phyloP scores from a whole-genome alignment of 2,888 invertebrate species.

The Drosophila buzzatii region DNA sequence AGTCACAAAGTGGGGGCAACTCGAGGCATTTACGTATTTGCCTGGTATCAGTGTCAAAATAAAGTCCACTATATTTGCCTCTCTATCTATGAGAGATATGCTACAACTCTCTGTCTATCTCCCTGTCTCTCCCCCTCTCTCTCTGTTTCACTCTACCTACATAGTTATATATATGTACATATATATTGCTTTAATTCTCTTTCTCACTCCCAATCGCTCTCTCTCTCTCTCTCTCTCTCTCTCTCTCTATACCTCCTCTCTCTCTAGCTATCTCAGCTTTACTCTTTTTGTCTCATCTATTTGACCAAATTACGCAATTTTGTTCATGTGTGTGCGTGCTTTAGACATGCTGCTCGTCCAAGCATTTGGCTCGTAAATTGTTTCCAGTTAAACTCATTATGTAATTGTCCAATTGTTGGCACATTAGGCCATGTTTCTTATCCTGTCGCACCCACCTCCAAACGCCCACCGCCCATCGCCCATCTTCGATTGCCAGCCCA shows the following conservation, averaged over 20 bases:
- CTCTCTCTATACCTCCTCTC: too few relatives aligned
- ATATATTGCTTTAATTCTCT: not conserved
- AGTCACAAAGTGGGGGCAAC: constrained; percentile 30
- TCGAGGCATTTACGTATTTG: constrained; percentile 23
- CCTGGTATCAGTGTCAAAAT: constrained; percentile 53
- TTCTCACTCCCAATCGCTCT: not conserved
- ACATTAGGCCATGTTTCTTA: constrained; percentile 7
- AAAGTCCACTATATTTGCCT: not conserved
- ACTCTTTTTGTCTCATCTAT: constrained; percentile 22
- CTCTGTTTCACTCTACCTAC: not conserved
- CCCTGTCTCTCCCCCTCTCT: not conserved
- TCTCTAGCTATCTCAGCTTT: not conserved
- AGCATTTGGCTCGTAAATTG: constrained; percentile 47
- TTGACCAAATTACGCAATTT: constrained; percentile 36
- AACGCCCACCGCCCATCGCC: not conserved
- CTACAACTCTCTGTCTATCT: not conserved
- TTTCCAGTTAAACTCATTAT: constrained; percentile 57
- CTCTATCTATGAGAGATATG: not conserved
- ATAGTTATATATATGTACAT: too few relatives aligned
- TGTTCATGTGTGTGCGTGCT: not conserved
- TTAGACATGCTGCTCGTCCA: constrained; percentile 16
- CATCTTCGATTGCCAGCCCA: not conserved
- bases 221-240: not conserved
- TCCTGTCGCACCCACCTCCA: not conserved
- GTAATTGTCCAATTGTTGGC: constrained; percentile 38